Percentiles rank a stretch among this genome's conserved stretches.
These are phyloP conservation scores for Plusia festucae DNA, from an alignment of 2,888 invertebrate species.

Conservation along the genomic window DNA sequence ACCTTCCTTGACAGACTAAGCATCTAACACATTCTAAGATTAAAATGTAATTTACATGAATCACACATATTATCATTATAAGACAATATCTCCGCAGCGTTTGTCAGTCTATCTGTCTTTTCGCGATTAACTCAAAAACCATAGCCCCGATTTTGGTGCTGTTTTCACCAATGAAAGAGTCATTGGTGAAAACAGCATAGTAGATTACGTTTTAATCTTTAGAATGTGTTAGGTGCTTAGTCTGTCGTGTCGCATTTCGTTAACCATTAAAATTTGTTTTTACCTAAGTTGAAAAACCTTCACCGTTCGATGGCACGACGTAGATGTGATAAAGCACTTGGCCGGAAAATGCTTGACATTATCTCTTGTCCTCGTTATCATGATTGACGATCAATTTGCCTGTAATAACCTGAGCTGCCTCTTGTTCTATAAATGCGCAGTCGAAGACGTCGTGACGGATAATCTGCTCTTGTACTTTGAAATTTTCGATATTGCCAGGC, in stretches of 20 bases:
- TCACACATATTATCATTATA: no score
- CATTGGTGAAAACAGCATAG: no score
- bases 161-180: no score
- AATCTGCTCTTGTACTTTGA: neutral
- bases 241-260: conserved; percentile 20
- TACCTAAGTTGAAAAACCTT: conserved; percentile 11
- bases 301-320: conserved; percentile 21
- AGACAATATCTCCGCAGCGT: no score
- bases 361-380: conserved; percentile 41
- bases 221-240: conserved; percentile 2
- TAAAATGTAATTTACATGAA: no score
- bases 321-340: conserved; percentile 30
- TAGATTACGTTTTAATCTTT: no score
- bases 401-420: conserved; percentile 24
- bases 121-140: no score
- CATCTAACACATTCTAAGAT: no score
- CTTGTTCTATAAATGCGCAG: conserved; percentile 8
- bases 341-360: conserved; percentile 38
- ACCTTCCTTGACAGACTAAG: no score
- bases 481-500: neutral
- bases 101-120: no score
- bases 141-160: no score
- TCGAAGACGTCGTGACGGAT: neutral
- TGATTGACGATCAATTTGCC: conserved; percentile 50
- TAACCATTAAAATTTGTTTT: conserved; percentile 34